Evolutionary conservation across 1,140 invertebrate species (phyloP), one percentile per base, ranked within the genome.

Genomic region (Trachymyrmex septentrionalis): DNA sequence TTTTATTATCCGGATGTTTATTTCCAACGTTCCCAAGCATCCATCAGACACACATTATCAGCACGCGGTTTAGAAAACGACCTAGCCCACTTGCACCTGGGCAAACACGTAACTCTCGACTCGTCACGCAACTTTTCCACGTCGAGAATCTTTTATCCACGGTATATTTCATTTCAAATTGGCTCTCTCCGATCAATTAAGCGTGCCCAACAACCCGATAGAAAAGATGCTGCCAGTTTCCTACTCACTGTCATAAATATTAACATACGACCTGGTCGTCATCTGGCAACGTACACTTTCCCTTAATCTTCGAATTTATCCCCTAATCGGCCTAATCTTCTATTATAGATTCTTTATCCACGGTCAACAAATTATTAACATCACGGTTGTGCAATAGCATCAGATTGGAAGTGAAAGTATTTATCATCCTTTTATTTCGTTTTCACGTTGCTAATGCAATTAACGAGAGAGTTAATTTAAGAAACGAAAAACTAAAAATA

Each of bases 91-190:
- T 48, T 24, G 61, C 84, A 88, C 34, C 72, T 86, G 85, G 38
- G n/a, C 30, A 89, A 90, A 86, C 63, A 30, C 50, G 64, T 77
- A 69, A 85, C 80, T 50, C 80, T 30, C 27, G 21, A 76, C 14
- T 34, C 44, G 24, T 67, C 59, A 24, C 53, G 48, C 19, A 16
- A 50, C 16, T 55, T 27, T 55, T 53, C 53, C 67, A 55, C 50
- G 21, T 75, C 24, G 44, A 71, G 61, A 50, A 34, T 80, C 14
- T 21, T 67, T 50, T 44, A 50, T 66, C 19, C 12, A 3, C 1
- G 21, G 21, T 61, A 61, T 76, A 61, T 76, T 61, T 61, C 34
- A 12, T 38, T 61, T 27, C 44, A 67, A 80, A 80, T 80, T 53
- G 27, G 55, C 55, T 76, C 73, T 76, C 34, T 61, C 34, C 34